Percentiles rank a stretch among this genome's conserved stretches.
These are phyloP conservation scores for Lacerta agilis DNA, from an alignment of 2,797 vertebrate species.

Conservation along the genomic window DNA sequence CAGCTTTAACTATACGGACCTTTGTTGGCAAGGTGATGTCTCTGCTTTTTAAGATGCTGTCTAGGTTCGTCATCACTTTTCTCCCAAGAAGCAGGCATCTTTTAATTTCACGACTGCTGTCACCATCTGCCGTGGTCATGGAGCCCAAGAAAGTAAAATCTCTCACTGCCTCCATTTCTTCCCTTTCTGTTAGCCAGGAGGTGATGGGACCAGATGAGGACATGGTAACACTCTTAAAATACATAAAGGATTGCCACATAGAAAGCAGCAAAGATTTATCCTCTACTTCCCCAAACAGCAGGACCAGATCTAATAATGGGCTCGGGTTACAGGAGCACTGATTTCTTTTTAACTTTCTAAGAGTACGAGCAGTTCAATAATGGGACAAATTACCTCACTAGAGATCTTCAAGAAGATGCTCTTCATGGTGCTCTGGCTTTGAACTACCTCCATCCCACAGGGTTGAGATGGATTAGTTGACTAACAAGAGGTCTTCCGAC, in stretches of 20 bases:
- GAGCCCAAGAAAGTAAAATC: too few relatives aligned
- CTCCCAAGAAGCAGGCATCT: too few relatives aligned
- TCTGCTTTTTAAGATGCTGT: too few relatives aligned
- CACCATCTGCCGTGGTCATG: too few relatives aligned
- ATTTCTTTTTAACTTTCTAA: background rate
- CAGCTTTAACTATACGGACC: too few relatives aligned
- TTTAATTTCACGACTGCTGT: too few relatives aligned
- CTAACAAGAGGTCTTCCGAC: background rate
- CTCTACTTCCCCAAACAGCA: background rate
- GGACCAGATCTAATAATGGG: background rate
- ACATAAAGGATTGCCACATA: background rate
- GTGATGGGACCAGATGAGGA: too few relatives aligned
- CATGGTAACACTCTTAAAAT: background rate
- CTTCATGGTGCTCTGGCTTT: background rate
- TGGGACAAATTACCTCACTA: background rate
- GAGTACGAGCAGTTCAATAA: background rate
- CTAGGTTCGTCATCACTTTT: too few relatives aligned
- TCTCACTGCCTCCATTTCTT: too few relatives aligned
- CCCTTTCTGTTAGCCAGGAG: too few relatives aligned
- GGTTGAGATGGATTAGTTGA: background rate
- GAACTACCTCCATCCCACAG: background rate
- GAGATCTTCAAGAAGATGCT: background rate
- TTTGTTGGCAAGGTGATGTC: too few relatives aligned
- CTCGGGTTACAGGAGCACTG: background rate
- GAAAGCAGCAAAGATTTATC: background rate